Evolutionary conservation across 2,888 invertebrate species (phyloP).

Genomic region (Ectemnius lituratus): DNA sequence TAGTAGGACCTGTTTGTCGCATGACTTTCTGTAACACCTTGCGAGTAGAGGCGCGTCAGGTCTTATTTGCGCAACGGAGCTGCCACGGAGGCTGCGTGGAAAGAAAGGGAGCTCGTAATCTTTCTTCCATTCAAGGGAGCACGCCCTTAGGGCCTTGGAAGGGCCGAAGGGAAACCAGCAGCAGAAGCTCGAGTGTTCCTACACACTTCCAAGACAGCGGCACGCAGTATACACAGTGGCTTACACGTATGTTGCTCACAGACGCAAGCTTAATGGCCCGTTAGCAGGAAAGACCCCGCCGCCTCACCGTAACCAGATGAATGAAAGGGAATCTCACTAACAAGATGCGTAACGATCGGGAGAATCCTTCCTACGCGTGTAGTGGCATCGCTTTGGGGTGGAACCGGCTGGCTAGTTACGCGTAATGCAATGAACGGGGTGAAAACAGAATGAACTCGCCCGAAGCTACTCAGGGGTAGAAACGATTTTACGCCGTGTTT

Average conservation of each 20-base stretch:
- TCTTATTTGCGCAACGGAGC: constrained; percentile 63
- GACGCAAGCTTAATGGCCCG: constrained; percentile 11
- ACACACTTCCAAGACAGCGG: constrained; percentile 31
- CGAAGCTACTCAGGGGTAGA: too few relatives aligned
- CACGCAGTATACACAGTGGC: constrained; percentile 25
- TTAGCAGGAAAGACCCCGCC: neutral
- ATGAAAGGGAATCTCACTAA: constrained; percentile 1
- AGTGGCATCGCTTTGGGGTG: neutral
- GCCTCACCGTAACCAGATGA: neutral
- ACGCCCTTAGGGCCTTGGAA: constrained; percentile 42
- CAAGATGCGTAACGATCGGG: neutral
- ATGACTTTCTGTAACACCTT: constrained; percentile 63
- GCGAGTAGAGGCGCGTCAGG: constrained; percentile 35
- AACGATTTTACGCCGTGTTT: too few relatives aligned
- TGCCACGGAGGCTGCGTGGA: constrained; percentile 38
- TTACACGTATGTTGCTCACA: constrained; percentile 30
- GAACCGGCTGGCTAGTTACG: too few relatives aligned
- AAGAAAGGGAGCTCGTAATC: constrained; percentile 52
- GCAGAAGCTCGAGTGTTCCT: constrained; percentile 10
- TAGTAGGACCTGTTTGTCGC: constrained; percentile 63
- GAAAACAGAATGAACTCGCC: too few relatives aligned
- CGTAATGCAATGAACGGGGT: too few relatives aligned
- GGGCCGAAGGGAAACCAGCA: constrained; percentile 11
- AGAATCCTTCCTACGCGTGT: too few relatives aligned
- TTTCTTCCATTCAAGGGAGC: constrained; percentile 57